Evolutionary conservation across 2,113 vertebrate species (phyloP), one percentile per base, ranked within the genome.

Genomic region (Aleadryas rufinucha): DNA sequence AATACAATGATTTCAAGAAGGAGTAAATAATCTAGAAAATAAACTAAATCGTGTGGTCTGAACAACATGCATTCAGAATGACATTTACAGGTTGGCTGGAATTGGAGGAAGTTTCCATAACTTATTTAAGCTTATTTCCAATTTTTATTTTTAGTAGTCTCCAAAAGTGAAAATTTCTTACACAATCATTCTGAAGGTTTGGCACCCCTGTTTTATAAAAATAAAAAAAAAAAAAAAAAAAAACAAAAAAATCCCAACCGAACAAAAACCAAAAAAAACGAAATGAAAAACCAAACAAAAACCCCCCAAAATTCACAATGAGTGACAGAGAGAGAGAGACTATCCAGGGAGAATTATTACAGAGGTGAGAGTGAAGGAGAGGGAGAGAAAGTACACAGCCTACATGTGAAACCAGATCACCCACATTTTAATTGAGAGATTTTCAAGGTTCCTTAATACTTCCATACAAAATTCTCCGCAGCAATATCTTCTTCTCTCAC

Each of bases 401-500:
- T 44, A 5, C 4, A 5, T 31, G 18, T 68, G 53, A 87, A 89
- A 74, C 26, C 20, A 59, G 22, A 33, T 50, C 12, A 13, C 9
- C 30, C 65, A 37, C 30, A 42, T 86, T 80, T 80, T 39, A 69
- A 47, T 15, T 26, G 61, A 17, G 28, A 64, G 49, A 24, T 84
- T 91, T 87, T 65, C 44, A 76, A 39, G 9, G 15, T 35, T 33
- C 11, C 49, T 37, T 71, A 11, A 11, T 41, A 2, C 13, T 91
- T 87, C 52, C 7, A 2, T 44, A 20, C 0, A 0, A 23, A 41
- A 16, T 44, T 35, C 7, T 81, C 13, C 0, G 0, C 13, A 15
- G 27, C 18, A 44, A 3, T 42, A 23, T 74, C 23, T 47, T 84
- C 50, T 91, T 30, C 54, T 87, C 33, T 42, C 49, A 7, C 23